These are phyloP conservation scores for Vulpes lagopus DNA, from an alignment of 2,113 vertebrate genomes.

Conservation along the genomic window DNA sequence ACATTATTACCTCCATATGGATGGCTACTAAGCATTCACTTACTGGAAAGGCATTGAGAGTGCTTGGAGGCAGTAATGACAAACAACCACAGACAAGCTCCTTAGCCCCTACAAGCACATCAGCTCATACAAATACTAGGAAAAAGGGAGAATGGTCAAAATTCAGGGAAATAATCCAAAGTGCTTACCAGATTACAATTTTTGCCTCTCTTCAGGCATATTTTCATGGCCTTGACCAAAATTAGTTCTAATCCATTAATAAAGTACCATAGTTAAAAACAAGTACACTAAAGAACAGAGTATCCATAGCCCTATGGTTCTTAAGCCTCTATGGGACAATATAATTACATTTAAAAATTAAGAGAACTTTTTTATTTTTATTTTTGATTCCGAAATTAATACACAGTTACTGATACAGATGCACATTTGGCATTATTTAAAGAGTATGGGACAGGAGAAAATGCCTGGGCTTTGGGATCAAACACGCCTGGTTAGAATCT, in stretches of 20 bases:
- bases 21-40: not conserved
- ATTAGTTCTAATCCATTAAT: slow-evolving; percentile 14
- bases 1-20: not conserved
- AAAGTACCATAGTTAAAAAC: slow-evolving; percentile 25
- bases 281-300: not conserved
- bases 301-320: not conserved
- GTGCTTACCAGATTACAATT: slow-evolving; percentile 6
- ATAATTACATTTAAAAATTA: not conserved
- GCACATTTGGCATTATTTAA: not conserved
- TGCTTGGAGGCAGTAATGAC: not conserved
- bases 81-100: not conserved
- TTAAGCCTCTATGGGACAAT: not conserved
- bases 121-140: not conserved
- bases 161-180: not conserved
- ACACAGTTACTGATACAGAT: not conserved
- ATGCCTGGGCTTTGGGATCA: not conserved
- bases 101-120: not conserved
- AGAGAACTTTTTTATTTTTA: not conserved
- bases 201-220: not conserved
- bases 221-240: slow-evolving; percentile 32
- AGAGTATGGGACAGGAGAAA: not conserved
- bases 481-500: not conserved
- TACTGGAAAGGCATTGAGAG: not conserved
- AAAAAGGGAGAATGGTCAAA: not conserved
- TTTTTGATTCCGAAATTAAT: not conserved